Evolutionary conservation across 2,113 vertebrate species (phyloP), one percentile per base, ranked within the genome.

Genomic region (Gobius niger): DNA sequence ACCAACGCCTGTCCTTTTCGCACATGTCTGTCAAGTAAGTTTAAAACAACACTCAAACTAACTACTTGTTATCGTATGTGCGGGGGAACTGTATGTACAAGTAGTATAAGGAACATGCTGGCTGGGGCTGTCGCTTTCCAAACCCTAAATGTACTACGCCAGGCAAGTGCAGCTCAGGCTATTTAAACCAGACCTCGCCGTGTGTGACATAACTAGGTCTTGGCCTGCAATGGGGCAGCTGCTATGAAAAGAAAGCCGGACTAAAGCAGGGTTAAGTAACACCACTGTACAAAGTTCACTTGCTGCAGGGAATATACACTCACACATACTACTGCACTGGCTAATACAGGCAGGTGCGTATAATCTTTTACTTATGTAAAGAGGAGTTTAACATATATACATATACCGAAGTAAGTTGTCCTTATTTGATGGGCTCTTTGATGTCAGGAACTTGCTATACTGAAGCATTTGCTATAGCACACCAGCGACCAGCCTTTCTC

Each of bases 221-320:
- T 53, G 66, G 78, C 60, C 77, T 60, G 50, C 68, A 71, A 82
- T 64, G 46, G 44, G 62, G 69, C 77, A 80, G 76, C 83, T 76
- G 82, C 70, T 82, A 83, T 69, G 80, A 78, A 68, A 42, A 72
- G 67, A 56, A 75, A 75, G 70, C 70, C 65, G 75, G 78, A 4
- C 84, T 83, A 74, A 77, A 77, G 65, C 47, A 70, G 70, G 72
- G 80, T 90, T 91, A 90, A 91, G 82, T 83, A 90, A 89, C 87
- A 84, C 56, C 44, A 47, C 52, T 80, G 80, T 70, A 73, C 84
- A 85, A 85, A 62, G 88, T 89, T 88, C 77, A 85, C n/a, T 24
- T 56, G 76, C 63, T 70, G 75, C 80, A 80, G 77, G 83, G 71
- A 81, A 84, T 70, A 82, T 80, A 61, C 53, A 40, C 61, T 44